Conservation (phyloP, 2,113 vertebrate genomes). For the Theristicus caerulescens region DNA sequence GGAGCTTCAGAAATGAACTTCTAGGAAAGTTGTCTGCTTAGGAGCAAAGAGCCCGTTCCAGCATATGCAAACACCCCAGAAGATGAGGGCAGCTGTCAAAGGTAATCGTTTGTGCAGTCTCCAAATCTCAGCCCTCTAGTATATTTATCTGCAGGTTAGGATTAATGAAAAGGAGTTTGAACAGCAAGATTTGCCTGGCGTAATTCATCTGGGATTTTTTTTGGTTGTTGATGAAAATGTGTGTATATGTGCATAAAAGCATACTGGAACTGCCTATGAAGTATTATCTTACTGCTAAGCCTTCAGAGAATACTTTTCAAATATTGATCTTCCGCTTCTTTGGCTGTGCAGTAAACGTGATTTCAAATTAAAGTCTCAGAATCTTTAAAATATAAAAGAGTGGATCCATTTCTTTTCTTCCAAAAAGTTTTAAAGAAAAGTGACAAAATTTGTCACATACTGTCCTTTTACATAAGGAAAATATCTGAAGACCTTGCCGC, state of each 20-base stretch:
- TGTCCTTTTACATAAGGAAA: neutral
- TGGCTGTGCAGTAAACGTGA: neutral
- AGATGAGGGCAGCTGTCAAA: neutral
- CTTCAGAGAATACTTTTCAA: neutral
- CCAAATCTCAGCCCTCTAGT: neutral
- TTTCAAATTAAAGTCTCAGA: neutral
- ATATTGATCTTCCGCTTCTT: neutral
- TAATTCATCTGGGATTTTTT: neutral
- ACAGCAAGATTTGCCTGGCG: neutral
- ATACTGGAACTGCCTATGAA: neutral
- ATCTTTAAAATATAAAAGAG: neutral
- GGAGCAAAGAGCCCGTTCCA: neutral
- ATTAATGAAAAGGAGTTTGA: neutral
- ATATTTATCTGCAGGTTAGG: neutral
- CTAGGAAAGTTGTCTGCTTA: neutral
- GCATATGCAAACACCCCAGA: neutral
- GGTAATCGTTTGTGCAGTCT: neutral
- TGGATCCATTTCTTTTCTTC: neutral
- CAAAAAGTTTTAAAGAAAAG: neutral
- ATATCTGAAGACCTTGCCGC: neutral
- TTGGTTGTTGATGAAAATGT: neutral
- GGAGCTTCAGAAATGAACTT: neutral
- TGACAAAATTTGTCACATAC: neutral
- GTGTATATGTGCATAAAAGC: neutral
- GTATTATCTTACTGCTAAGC: neutral